phyloP scores from a whole-genome alignment of 2,888 invertebrate species.

The Nowickia ferox region DNA sequence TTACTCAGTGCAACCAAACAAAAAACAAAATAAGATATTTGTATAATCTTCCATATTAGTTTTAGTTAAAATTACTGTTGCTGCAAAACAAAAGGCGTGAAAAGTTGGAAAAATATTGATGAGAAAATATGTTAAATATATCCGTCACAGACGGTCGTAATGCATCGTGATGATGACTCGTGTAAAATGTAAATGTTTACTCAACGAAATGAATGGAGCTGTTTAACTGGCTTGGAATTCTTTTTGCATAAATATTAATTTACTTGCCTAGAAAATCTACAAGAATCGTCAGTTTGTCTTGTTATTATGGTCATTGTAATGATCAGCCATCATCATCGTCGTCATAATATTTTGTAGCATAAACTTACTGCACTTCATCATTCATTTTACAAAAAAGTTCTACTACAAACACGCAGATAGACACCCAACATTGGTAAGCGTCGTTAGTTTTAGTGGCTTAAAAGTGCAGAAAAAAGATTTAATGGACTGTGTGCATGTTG shows the following conservation, averaged over 20 bases:
- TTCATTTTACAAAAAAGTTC: slow-evolving; percentile 27
- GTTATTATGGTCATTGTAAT: slow-evolving; percentile 36
- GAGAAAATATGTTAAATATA: slow-evolving; percentile 53
- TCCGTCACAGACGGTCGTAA: slow-evolving; percentile 57
- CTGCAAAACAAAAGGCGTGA: slow-evolving; percentile 44
- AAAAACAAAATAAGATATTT: slow-evolving; percentile 19
- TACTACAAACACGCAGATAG: background rate
- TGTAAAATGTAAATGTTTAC: slow-evolving; percentile 60
- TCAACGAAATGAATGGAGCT: slow-evolving; percentile 43
- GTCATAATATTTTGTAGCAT: slow-evolving; percentile 49
- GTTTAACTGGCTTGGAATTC: background rate
- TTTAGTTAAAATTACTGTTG: slow-evolving; percentile 28
- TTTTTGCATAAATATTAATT: slow-evolving; percentile 17
- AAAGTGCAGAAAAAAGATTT: slow-evolving; percentile 76
- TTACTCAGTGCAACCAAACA: background rate
- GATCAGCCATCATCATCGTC: slow-evolving; percentile 43
- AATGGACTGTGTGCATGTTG: slow-evolving; percentile 83
- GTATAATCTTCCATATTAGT: slow-evolving; percentile 36
- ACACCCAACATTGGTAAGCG: slow-evolving; percentile 45
- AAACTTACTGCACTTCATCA: slow-evolving; percentile 40
- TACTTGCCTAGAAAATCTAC: slow-evolving; percentile 39
- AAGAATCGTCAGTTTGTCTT: slow-evolving; percentile 29
- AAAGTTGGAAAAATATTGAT: slow-evolving; percentile 37
- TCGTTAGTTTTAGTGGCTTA: slow-evolving; percentile 54
- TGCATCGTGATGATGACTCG: slow-evolving; percentile 36